Conservation (phyloP, 2,888 invertebrate species). For the Oscheius onirici region DNA sequence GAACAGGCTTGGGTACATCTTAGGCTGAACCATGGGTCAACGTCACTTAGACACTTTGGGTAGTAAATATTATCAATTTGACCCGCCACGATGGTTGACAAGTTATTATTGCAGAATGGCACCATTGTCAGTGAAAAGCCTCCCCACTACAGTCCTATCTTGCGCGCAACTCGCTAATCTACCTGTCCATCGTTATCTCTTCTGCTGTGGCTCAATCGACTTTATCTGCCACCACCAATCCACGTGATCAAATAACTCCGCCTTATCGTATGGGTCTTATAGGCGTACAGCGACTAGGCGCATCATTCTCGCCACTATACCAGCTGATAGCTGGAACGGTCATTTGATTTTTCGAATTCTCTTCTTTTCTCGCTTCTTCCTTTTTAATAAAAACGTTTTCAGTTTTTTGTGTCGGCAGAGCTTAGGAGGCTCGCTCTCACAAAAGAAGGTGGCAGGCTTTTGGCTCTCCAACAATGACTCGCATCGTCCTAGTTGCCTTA, state of each 20-base stretch:
- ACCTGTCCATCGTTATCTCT: not conserved
- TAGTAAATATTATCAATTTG: too few relatives aligned
- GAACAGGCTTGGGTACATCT: too few relatives aligned
- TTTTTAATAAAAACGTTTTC: not conserved
- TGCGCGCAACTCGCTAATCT: not conserved
- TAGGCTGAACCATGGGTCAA: too few relatives aligned
- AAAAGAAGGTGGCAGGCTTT: constrained; percentile 27
- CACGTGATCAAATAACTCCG: constrained; percentile 31
- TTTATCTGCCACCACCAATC: constrained; percentile 1
- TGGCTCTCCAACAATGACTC: constrained; percentile 36
- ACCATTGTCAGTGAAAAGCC: too few relatives aligned
- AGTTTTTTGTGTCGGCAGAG: constrained; percentile 29
- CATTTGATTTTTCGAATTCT: constrained; percentile 1
- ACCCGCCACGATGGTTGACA: too few relatives aligned
- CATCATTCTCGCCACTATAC: not conserved
- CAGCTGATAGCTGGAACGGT: constrained; percentile 27
- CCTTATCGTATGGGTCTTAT: constrained; percentile 18
- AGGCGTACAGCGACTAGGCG: constrained; percentile 4
- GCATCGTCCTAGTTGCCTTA: constrained; percentile 47
- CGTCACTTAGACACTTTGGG: too few relatives aligned
- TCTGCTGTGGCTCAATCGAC: not conserved
- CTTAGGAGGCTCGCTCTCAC: constrained; percentile 22
- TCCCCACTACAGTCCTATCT: too few relatives aligned
- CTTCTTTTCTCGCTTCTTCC: not conserved
- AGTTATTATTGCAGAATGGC: too few relatives aligned